A percentile compares a stretch with the other conserved stretches of the same genome.
These are phyloP conservation scores for Aramus guarauna DNA, from an alignment of 2,113 vertebrate genomes.

Conservation along the genomic window DNA sequence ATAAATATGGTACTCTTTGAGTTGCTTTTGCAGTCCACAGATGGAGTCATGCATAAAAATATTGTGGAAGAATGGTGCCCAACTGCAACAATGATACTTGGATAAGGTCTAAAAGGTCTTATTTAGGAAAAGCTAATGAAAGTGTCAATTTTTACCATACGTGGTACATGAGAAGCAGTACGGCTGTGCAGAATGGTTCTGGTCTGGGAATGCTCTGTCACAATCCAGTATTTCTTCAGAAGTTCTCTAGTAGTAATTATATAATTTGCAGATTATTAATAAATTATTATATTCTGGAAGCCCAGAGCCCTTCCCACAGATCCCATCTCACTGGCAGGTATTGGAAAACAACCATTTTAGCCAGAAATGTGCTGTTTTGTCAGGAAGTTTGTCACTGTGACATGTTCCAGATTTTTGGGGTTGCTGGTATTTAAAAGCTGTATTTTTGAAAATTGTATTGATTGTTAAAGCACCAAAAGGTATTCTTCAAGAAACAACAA, in stretches of 20 bases:
- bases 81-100: not conserved
- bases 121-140: not conserved
- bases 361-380: not conserved
- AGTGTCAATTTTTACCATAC: not conserved
- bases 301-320: not conserved
- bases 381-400: not conserved
- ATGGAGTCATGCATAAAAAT: not conserved
- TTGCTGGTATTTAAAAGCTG: not conserved
- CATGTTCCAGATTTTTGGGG: not conserved
- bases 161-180: accelerated
- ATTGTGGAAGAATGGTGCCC: not conserved
- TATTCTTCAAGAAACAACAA: not conserved
- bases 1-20: not conserved
- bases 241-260: not conserved
- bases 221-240: not conserved
- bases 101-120: not conserved
- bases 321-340: not conserved
- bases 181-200: accelerated
- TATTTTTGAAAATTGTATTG: not conserved
- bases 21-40: not conserved
- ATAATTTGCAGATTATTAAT: too few relatives aligned
- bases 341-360: not conserved
- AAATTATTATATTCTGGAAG: not conserved
- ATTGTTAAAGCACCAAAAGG: not conserved
- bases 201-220: not conserved